phyloP scores from a whole-genome alignment of 2,797 vertebrate species.

The Syngnathus acus region DNA sequence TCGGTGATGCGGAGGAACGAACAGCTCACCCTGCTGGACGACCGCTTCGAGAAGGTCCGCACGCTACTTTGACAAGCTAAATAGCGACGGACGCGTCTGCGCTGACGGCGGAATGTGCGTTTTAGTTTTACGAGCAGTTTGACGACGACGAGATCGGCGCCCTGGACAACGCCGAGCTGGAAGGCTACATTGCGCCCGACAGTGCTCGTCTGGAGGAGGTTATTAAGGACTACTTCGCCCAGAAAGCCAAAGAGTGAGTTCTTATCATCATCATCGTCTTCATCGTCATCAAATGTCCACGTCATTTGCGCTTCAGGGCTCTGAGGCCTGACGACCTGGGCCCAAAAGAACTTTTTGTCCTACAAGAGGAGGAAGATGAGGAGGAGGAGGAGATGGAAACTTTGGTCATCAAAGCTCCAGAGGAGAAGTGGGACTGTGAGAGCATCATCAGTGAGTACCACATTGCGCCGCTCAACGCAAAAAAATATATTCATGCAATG shows the following conservation, averaged over 20 bases:
- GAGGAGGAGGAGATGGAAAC: slow-evolving; percentile 69
- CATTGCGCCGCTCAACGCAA: background rate
- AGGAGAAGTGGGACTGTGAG: slow-evolving; percentile 95
- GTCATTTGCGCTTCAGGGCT: slow-evolving; percentile 32
- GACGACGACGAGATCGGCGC: slow-evolving; percentile 95
- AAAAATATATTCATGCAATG: no score
- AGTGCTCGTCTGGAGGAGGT: slow-evolving; percentile 82
- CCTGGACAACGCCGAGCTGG: slow-evolving; percentile 89
- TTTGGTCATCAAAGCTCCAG: slow-evolving; percentile 71
- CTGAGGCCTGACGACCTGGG: slow-evolving; percentile 72
- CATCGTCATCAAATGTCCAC: background rate
- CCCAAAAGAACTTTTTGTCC: slow-evolving; percentile 64
- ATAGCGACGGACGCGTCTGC: no score
- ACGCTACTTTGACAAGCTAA: no score
- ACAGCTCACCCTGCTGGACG: slow-evolving; percentile 87
- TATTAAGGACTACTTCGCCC: slow-evolving; percentile 83
- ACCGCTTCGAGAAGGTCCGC: slow-evolving; percentile 85
- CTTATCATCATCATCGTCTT: background rate
- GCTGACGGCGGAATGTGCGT: background rate
- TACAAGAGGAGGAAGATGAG: slow-evolving; percentile 74
- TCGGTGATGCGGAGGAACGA: slow-evolving; percentile 92
- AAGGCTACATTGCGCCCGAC: slow-evolving; percentile 82
- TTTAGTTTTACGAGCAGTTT: slow-evolving; percentile 93
- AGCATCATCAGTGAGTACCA: slow-evolving; percentile 88
- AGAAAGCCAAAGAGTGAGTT: slow-evolving; percentile 84